Evolutionary conservation across 30 jellyfish, hydroid and myxozoan species (phyloP).

Genomic region (Nemopilema nomurai): DNA sequence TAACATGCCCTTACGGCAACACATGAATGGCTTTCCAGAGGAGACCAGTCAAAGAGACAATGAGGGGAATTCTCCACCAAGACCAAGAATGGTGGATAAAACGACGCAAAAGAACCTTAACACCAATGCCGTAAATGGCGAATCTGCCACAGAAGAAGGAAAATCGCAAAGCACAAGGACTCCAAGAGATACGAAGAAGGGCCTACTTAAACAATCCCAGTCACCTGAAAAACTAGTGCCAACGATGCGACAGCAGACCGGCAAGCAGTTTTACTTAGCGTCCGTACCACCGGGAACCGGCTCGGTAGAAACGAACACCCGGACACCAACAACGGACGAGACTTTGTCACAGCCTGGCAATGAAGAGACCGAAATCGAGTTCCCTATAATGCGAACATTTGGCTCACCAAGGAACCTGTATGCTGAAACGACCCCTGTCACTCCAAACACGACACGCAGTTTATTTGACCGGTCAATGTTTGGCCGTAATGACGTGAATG

Average conservation of each 20-base stretch:
- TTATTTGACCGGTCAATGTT: slow-evolving; percentile 29
- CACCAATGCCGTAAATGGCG: neutral
- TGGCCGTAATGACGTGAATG: neutral
- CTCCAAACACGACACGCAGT: slow-evolving; percentile 13
- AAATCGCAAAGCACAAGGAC: no score
- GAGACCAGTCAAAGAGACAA: slow-evolving; percentile 1
- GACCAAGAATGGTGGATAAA: slow-evolving; percentile 16
- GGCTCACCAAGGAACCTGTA: slow-evolving; percentile 61
- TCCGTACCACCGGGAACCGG: slow-evolving; percentile 17
- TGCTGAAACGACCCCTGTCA: slow-evolving; percentile 21
- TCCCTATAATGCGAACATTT: slow-evolving; percentile 32
- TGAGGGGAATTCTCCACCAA: neutral
- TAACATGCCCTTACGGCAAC: neutral
- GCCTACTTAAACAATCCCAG: neutral
- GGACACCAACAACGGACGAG: slow-evolving; percentile 62
- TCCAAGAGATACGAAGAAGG: neutral
- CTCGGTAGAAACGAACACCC: slow-evolving; percentile 32
- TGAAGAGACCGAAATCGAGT: slow-evolving; percentile 66
- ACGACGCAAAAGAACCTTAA: slow-evolving; percentile 38
- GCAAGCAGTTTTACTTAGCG: neutral
- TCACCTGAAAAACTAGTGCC: neutral
- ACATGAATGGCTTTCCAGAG: neutral
- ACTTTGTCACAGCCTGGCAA: slow-evolving; percentile 39
- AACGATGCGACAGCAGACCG: slow-evolving; percentile 4
- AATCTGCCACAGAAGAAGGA: neutral